Evolutionary conservation across 1,140 invertebrate genomes (phyloP), one percentile per base, ranked within the genome.

Genomic region (Triops longicaudatus): DNA sequence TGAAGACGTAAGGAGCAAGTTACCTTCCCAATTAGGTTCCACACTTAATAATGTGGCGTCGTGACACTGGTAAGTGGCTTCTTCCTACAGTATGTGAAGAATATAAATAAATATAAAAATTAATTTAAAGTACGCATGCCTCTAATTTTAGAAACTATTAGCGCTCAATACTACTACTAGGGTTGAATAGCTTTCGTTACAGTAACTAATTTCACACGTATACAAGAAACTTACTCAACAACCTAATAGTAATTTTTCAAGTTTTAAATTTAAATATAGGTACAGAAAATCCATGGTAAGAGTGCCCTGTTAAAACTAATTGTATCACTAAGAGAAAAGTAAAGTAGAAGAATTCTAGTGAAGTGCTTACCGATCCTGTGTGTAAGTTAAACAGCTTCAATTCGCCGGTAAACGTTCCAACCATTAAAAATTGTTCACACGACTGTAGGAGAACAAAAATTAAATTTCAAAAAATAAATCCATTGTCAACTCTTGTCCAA

Each of bases 391-490:
- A 95, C 78, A 95, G 87, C 81, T 94, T 91, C 14, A 97, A 89
- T 82, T 98, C 94, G 22, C 96, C 96, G 26, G 89, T 87, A 76
- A 92, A 92, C 0, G 93, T 96, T 74, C 96, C 96, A 17, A 95
- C 88, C 74, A 96, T 86, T 10, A 97, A 83, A 80, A 90, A 90
- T 80, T 93, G 90, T 82, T 93, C 91, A 81, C 89, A 91, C 12
- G 91, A 89, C 50, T 63, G 89, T 92, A 83, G 26, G 84, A 84
- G 81, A 79, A 78, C 79, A 37, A 79, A 75, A 76, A 72, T 28
- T 0, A 76, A 9, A 79, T 72, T 31, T 77, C 17, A 76, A 77
- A 78, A 26, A 42, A 76, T 22, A 42, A 73, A 78, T 43, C 11
- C 50, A 42, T 26, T 76, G 26, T 75, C 43, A 63, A 63, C 73